phyloP scores from a whole-genome alignment of 1,140 invertebrate species.

The Papilio aristodemus region DNA sequence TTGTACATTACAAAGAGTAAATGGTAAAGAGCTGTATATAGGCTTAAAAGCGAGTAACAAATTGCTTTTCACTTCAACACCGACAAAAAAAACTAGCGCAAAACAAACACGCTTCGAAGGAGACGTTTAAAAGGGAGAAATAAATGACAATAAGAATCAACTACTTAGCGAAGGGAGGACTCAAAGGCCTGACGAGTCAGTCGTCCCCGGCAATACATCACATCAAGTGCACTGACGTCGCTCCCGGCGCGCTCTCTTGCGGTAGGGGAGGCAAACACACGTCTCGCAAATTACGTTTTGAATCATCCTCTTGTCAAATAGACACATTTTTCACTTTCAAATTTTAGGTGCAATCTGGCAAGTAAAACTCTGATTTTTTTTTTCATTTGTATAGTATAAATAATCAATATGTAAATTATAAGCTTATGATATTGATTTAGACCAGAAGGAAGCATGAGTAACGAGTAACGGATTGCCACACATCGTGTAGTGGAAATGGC shows the following conservation, averaged over 20 bases:
- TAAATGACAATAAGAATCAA: conserved; percentile 53
- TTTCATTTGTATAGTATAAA: background rate
- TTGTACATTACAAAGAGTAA: background rate
- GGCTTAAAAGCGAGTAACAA: background rate
- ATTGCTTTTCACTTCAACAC: conserved; percentile 10
- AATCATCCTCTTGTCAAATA: conserved; percentile 22
- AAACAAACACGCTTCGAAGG: conserved; percentile 36
- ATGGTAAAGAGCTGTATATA: background rate
- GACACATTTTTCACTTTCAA: conserved; percentile 26
- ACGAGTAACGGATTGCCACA: too few relatives aligned
- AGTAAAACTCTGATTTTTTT: background rate
- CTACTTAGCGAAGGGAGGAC: conserved; percentile 43
- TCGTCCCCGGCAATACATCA: conserved; percentile 54
- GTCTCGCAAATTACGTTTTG: conserved; percentile 17
- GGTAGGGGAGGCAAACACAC: conserved; percentile 12
- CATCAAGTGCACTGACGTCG: conserved; percentile 46
- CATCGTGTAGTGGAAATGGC: too few relatives aligned
- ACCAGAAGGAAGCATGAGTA: too few relatives aligned
- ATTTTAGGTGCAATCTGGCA: conserved; percentile 9
- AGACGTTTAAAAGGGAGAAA: conserved; percentile 42
- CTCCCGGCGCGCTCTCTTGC: conserved; percentile 31
- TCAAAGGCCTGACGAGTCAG: conserved; percentile 42
- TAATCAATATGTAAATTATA: too few relatives aligned
- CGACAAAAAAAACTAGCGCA: conserved; percentile 34
- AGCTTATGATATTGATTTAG: too few relatives aligned